Base-by-base conservation (phyloP, 2,797 vertebrate species). In the Triplophysa bombifrons region DNA sequence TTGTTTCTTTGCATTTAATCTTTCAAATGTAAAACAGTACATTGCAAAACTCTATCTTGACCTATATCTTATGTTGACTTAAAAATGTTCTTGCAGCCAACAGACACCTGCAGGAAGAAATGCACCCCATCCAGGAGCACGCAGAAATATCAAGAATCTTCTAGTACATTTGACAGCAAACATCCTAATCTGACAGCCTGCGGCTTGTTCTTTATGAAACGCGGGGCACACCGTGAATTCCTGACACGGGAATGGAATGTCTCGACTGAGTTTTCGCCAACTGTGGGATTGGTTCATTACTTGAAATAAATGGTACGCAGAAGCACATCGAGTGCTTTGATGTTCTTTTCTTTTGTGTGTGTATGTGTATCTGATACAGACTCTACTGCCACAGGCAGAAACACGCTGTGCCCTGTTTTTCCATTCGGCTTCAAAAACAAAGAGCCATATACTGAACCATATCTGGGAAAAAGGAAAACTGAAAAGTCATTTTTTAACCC, bases 301-400 rank as follows among this genome's bases (percentile, higher is more conserved):
- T 83, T 53, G 41, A 56, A 55, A 69, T 60, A 50, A 8, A 74
- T 69, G 77, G 81, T 75, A 82, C 46, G 14, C 50, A 58, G 51
- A 76, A n/a, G 75, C 79, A 73, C 80, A 77, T 69, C 34, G 27
- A 70, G 75, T 60, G 8, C 83, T 83, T 69, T 83, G 72, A 67
- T 41, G 67, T 65, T 65, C 34, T 65, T 65, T 44, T 44, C 17
- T 20, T 44, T 41, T 65, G 30, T 65, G 34, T 74, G 68, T 67
- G 61, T 17, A 58, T 81, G 70, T 78, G 22, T 30, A 12, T 71
- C 53, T 17, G 46, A 68, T 75, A 70, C 27, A 72, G 67, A 7
- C 9, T 73, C 55, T n/a, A 53, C 27, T 75, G 58, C 76, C 74
- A 68, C 48, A 64, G 70, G 51, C 74, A 66, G 65, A 84, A 78